phyloP scores from a whole-genome alignment of 2,888 invertebrate species.

The Drosophila barbarae region DNA sequence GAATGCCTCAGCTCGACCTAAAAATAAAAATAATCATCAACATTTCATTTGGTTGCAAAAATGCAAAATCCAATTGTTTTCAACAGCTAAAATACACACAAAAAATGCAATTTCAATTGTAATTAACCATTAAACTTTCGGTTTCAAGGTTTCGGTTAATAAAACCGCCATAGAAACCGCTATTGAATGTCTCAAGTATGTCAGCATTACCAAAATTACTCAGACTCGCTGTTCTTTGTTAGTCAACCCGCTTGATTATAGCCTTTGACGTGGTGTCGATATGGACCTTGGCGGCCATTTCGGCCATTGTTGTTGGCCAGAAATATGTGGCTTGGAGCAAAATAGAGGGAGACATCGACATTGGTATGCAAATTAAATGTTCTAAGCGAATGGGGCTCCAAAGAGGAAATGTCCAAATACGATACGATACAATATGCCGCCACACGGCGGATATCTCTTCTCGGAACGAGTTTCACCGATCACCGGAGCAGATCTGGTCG shows the following conservation, averaged over 20 bases:
- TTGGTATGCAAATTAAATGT: slow-evolving; percentile 63
- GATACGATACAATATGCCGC: slow-evolving; percentile 14
- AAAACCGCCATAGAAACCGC: slow-evolving; percentile 1
- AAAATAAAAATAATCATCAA: slow-evolving; percentile 3
- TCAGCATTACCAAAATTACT: slow-evolving; percentile 29
- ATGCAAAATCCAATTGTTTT: slow-evolving; percentile 1
- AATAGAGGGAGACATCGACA: slow-evolving; percentile 38
- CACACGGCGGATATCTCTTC: slow-evolving; percentile 16
- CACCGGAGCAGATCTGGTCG: slow-evolving; percentile 11
- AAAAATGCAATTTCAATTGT: neutral
- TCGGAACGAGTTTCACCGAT: slow-evolving; percentile 51
- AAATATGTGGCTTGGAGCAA: slow-evolving; percentile 51
- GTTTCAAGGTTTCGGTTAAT: neutral
- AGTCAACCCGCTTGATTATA: slow-evolving; percentile 22
- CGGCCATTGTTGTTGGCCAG: slow-evolving; percentile 21
- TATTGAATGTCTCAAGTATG: slow-evolving; percentile 13
- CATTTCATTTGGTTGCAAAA: neutral
- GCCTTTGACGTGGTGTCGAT: slow-evolving; percentile 26
- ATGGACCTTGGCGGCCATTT: slow-evolving; percentile 27
- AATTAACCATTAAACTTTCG: slow-evolving; percentile 7
- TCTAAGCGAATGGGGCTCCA: slow-evolving; percentile 44
- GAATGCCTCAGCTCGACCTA: neutral
- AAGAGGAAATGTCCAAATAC: slow-evolving; percentile 68
- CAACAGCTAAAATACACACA: neutral
- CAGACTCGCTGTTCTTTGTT: slow-evolving; percentile 28